Conservation (phyloP, 23 tunicate species). For the Ciona savignyi region DNA sequence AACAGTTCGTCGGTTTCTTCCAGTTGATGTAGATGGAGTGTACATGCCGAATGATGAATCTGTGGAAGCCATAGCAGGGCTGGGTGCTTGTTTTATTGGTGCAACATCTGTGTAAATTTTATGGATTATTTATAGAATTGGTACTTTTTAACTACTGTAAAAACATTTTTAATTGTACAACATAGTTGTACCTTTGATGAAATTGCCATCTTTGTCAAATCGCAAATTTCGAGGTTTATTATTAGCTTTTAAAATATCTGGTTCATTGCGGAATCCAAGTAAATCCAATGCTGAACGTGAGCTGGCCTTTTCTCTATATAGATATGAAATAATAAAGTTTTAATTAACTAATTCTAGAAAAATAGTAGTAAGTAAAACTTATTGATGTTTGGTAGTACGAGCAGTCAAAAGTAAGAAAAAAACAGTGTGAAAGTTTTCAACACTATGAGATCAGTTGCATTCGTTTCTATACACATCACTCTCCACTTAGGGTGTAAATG, state of each 20-base stretch:
- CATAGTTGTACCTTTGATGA: slow-evolving; percentile 18
- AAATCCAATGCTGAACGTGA: background rate
- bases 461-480: too few relatives aligned
- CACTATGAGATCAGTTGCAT: too few relatives aligned
- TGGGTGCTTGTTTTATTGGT: background rate
- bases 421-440: too few relatives aligned
- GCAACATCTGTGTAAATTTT: slow-evolving; percentile 6
- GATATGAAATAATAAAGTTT: too few relatives aligned
- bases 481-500: too few relatives aligned
- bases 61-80: slow-evolving; percentile 5
- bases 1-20: background rate
- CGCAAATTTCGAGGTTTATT: background rate
- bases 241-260: background rate
- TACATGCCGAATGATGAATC: slow-evolving; percentile 58
- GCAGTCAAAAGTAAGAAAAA: too few relatives aligned
- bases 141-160: too few relatives aligned
- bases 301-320: background rate
- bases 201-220: slow-evolving; percentile 57
- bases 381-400: too few relatives aligned
- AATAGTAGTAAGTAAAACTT: too few relatives aligned
- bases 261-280: background rate
- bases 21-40: slow-evolving; percentile 21
- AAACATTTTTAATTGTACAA: background rate
- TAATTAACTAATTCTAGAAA: too few relatives aligned
- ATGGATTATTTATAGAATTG: too few relatives aligned